These are phyloP conservation scores for Jacana jacana DNA, from an alignment of 2,113 vertebrate genomes.

Conservation along the genomic window DNA sequence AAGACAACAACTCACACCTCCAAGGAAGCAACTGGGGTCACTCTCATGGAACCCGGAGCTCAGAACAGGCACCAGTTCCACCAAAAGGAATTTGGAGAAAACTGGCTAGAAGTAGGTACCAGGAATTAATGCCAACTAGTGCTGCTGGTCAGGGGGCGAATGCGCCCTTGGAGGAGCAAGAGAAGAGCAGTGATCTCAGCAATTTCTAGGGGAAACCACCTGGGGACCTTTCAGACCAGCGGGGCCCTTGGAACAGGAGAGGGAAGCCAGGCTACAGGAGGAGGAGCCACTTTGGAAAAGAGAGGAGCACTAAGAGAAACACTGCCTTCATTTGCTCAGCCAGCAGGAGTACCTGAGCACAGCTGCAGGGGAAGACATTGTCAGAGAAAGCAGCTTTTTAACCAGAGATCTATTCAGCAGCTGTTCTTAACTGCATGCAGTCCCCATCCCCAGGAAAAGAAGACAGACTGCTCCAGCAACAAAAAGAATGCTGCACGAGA, in stretches of 20 bases:
- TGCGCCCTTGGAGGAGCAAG: fast-evolving
- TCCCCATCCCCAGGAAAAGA: not conserved
- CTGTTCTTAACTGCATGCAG: not conserved
- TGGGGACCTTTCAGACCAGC: not conserved
- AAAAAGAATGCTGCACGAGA: not conserved
- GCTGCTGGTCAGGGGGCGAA: not conserved
- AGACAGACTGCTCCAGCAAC: not conserved
- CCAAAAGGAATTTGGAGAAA: not conserved
- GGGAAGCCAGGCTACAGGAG: not conserved
- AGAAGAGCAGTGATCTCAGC: not conserved
- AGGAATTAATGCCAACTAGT: not conserved
- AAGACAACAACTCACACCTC: not conserved
- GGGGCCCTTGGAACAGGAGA: not conserved
- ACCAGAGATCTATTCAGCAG: not conserved
- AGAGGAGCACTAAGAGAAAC: not conserved
- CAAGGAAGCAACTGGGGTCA: not conserved
- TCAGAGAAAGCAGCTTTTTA: not conserved
- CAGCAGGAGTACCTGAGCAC: not conserved
- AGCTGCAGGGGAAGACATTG: fast-evolving
- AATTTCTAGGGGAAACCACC: not conserved
- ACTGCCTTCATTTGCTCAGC: not conserved
- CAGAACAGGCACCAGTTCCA: not conserved
- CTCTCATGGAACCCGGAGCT: not conserved
- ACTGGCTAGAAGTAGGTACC: not conserved
- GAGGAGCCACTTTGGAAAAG: not conserved